Conservation (phyloP, 2,113 vertebrate species). For the Oplegnathus fasciatus region DNA sequence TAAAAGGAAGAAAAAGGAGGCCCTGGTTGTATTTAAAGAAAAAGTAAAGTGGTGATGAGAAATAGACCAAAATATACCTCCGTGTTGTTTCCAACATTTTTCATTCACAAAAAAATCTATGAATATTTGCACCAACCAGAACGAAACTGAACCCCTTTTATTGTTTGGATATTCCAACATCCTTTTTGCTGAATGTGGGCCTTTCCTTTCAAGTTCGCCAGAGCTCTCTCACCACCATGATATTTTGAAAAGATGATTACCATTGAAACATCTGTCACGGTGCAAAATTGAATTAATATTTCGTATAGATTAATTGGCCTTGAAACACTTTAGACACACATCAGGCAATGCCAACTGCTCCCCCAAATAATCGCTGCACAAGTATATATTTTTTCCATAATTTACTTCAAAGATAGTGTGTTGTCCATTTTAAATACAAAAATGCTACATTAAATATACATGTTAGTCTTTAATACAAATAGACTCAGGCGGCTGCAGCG, state of each 20-base stretch:
- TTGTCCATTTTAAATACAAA: slow-evolving; percentile 99
- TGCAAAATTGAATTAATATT: slow-evolving; percentile 66
- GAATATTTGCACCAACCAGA: slow-evolving; percentile 33
- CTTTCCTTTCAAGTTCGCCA: neutral
- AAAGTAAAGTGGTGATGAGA: neutral
- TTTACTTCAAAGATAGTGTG: slow-evolving; percentile 99
- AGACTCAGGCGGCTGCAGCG: slow-evolving; percentile 89
- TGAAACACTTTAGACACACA: slow-evolving; percentile 87
- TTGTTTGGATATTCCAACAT: slow-evolving; percentile 42
- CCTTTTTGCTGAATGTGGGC: slow-evolving; percentile 17
- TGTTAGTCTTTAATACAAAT: slow-evolving; percentile 99
- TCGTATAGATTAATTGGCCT: slow-evolving; percentile 77
- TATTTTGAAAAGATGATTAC: slow-evolving; percentile 49
- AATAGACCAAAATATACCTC: slow-evolving; percentile 10
- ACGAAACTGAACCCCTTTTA: slow-evolving; percentile 26
- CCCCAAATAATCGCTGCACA: slow-evolving; percentile 94
- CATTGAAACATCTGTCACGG: slow-evolving; percentile 66
- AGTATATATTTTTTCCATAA: slow-evolving; percentile 91
- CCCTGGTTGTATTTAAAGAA: slow-evolving; percentile 13
- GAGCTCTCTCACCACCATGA: slow-evolving; percentile 14
- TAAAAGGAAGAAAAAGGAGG: slow-evolving; percentile 2
- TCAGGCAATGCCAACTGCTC: slow-evolving; percentile 47
- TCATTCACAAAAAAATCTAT: slow-evolving; percentile 3
- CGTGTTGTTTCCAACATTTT: slow-evolving; percentile 28
- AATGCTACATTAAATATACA: slow-evolving; percentile 99